These are phyloP conservation scores for Mesodorylaimus sp. DNA, from an alignment of 2,888 invertebrate species.

Conservation along the genomic window DNA sequence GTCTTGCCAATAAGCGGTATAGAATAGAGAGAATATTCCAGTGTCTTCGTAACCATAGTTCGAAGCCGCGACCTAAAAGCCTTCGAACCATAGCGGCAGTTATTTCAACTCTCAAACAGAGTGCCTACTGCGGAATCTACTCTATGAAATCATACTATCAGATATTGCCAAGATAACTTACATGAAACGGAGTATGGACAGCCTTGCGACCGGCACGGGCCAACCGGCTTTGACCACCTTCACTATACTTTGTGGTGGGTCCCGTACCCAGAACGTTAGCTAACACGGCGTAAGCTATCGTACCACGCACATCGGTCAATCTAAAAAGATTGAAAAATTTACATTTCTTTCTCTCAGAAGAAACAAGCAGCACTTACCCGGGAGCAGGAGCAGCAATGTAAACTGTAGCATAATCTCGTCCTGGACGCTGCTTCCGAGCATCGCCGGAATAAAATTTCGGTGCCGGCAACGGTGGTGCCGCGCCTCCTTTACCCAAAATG, in stretches of 20 bases:
- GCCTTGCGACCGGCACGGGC: conserved; percentile 41
- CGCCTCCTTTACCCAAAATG: neutral
- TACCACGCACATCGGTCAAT: neutral
- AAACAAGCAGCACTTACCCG: too few species aligned
- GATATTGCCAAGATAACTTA: too few species aligned
- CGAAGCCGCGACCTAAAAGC: too few species aligned
- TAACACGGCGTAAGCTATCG: conserved; percentile 39
- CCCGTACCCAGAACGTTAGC: conserved; percentile 53
- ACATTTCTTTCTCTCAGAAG: too few species aligned
- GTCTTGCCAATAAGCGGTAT: neutral
- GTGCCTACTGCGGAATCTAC: too few species aligned
- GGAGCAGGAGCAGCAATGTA: too few species aligned
- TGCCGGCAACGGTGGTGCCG: neutral
- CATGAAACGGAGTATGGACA: conserved; percentile 27
- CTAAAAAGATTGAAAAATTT: too few species aligned
- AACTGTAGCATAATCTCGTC: too few species aligned
- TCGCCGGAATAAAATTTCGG: neutral
- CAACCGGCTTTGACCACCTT: conserved; percentile 43
- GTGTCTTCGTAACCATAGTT: conserved; percentile 62
- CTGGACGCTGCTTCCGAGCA: too few species aligned
- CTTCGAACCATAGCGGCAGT: too few species aligned
- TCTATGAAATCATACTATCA: too few species aligned
- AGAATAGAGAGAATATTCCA: neutral
- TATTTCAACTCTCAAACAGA: too few species aligned
- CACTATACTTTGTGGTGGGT: conserved; percentile 48